Percentiles rank a stretch among this genome's conserved stretches.
Conservation (phyloP, 2,113 vertebrate species). For the Ochotona curzoniae region DNA sequence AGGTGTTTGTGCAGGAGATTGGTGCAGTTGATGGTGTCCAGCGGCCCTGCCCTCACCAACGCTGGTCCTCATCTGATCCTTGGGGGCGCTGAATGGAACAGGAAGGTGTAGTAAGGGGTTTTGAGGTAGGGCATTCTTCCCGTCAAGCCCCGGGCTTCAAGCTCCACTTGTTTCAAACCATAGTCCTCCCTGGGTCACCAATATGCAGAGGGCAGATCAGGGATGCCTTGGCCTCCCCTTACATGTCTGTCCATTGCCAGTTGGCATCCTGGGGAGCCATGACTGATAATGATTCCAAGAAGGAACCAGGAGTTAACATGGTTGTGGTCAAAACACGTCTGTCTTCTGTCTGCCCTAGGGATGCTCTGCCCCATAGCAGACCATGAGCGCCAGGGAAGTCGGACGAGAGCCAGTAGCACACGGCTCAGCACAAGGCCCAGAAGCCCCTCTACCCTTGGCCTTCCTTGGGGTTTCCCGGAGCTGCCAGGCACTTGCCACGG, state of each 20-base stretch:
- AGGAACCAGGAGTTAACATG: neutral
- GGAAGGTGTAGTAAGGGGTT: too few species aligned
- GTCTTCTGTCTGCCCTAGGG: neutral
- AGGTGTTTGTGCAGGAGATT: neutral
- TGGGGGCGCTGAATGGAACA: neutral
- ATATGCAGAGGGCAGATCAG: neutral
- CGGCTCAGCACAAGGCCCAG: neutral
- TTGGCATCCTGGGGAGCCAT: neutral
- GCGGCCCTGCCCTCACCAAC: neutral
- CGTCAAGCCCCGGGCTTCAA: neutral
- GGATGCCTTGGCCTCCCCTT: neutral
- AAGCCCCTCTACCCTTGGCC: neutral
- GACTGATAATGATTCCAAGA: neutral
- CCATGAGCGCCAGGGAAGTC: fast-evolving
- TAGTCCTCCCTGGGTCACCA: neutral
- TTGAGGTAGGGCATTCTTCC: neutral
- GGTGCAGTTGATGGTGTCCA: neutral
- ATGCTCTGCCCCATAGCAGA: neutral
- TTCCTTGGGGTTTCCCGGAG: neutral
- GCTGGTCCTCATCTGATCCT: neutral
- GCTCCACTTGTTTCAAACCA: neutral
- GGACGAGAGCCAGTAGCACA: neutral
- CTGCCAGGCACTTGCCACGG: fast-evolving
- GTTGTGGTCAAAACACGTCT: neutral
- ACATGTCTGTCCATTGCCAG: neutral